These are phyloP conservation scores for Heteractis magnifica DNA, from an alignment of 92 coral and sea anemone species.

Conservation along the genomic window DNA sequence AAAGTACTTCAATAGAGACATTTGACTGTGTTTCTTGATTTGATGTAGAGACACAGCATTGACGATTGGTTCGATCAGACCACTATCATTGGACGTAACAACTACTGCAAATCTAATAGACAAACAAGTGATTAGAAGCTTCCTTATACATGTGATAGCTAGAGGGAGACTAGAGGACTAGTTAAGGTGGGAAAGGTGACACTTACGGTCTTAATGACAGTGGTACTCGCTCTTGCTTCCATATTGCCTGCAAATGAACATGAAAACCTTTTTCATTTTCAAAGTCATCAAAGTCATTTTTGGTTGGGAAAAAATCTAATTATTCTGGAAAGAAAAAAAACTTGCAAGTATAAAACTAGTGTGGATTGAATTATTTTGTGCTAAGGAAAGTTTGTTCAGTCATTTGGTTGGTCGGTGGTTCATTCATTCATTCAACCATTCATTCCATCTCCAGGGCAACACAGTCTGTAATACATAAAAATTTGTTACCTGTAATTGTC, in stretches of 20 bases:
- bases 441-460: too few species aligned
- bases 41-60: conserved; percentile 96
- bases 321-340: too few species aligned
- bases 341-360: too few species aligned
- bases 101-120: conserved; percentile 79
- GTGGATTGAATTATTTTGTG: too few species aligned
- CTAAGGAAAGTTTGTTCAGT: too few species aligned
- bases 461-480: too few species aligned
- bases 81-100: conserved; percentile 95
- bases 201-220: conserved; percentile 74
- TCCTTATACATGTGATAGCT: background rate
- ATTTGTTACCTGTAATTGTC: conserved; percentile 77
- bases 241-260: conserved; percentile 62
- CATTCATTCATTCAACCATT: too few species aligned
- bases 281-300: background rate
- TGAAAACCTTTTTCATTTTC: background rate
- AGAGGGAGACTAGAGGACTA: background rate
- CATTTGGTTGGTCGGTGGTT: too few species aligned
- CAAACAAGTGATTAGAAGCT: background rate
- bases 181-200: background rate
- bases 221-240: conserved; percentile 80
- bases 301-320: too few species aligned
- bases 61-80: conserved; percentile 92
- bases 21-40: conserved; percentile 95
- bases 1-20: conserved; percentile 94